These are phyloP conservation scores for Papilio helenus DNA, from an alignment of 1,140 invertebrate genomes.

Conservation along the genomic window DNA sequence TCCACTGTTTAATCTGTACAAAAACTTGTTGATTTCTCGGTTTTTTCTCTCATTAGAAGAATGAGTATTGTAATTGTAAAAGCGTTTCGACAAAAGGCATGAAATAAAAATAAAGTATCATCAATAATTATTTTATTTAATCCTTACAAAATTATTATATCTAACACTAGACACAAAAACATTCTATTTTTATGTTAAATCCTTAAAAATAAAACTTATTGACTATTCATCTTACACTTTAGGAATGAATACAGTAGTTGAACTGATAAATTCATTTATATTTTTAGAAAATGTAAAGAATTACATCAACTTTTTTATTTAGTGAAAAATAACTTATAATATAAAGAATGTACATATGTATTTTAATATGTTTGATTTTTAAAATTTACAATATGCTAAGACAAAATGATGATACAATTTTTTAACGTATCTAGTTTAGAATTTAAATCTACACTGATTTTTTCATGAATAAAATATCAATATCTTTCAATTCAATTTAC, in stretches of 20 bases:
- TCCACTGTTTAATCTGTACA: too few species aligned
- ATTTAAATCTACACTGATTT: too few species aligned
- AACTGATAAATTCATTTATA: slow-evolving; percentile 14
- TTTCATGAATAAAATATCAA: too few species aligned
- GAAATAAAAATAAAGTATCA: neutral
- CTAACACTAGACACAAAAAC: neutral
- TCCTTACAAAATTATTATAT: neutral
- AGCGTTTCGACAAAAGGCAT: neutral
- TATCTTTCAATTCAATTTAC: too few species aligned
- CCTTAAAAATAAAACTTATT: slow-evolving; percentile 2
- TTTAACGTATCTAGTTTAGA: too few species aligned
- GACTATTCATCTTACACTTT: slow-evolving; percentile 18
- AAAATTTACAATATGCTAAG: too few species aligned
- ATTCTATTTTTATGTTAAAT: neutral
- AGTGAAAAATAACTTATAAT: neutral
- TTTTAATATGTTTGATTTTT: neutral
- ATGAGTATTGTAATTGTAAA: neutral
- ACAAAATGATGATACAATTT: too few species aligned
- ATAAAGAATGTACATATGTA: neutral
- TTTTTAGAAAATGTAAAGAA: slow-evolving; percentile 16
- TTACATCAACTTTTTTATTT: neutral
- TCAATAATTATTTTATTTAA: neutral
- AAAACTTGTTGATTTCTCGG: too few species aligned
- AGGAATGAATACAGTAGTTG: slow-evolving; percentile 26
- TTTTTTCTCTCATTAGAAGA: too few species aligned